Evolutionary conservation across 1,140 invertebrate genomes (phyloP).

Genomic region (Neodiprion pinetum): DNA sequence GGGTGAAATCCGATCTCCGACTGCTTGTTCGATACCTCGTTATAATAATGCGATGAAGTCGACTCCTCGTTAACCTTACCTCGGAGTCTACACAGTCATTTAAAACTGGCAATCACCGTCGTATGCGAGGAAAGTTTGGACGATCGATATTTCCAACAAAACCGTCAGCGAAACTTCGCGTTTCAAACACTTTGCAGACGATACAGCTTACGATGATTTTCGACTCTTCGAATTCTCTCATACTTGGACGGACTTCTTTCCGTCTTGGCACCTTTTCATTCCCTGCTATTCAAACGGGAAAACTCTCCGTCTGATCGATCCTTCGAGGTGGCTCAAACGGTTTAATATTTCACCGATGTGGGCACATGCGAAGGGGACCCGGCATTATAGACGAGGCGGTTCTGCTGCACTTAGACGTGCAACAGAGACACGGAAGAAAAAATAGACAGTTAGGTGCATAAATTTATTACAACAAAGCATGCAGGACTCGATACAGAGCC

Average conservation of each 20-base stretch:
- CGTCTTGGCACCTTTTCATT: no score
- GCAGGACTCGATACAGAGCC: no score
- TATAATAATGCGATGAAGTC: not conserved
- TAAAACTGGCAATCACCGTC: not conserved
- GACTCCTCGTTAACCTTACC: not conserved
- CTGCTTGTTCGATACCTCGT: slow-evolving; percentile 2
- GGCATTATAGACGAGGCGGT: not conserved
- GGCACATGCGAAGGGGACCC: not conserved
- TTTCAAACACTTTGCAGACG: no score
- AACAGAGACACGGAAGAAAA: not conserved
- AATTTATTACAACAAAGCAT: not conserved
- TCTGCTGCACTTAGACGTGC: not conserved
- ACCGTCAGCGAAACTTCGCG: no score
- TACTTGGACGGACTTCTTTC: no score
- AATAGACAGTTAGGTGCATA: not conserved
- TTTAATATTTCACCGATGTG: not conserved
- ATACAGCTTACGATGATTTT: no score
- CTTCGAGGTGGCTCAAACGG: not conserved
- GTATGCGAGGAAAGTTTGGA: no score
- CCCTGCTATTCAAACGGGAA: not conserved
- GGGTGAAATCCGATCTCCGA: not conserved
- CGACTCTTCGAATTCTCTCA: no score
- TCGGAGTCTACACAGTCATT: not conserved
- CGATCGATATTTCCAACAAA: no score
- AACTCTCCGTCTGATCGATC: not conserved